phyloP scores from a whole-genome alignment of 2,113 vertebrate genomes.

The Clupea harengus region DNA sequence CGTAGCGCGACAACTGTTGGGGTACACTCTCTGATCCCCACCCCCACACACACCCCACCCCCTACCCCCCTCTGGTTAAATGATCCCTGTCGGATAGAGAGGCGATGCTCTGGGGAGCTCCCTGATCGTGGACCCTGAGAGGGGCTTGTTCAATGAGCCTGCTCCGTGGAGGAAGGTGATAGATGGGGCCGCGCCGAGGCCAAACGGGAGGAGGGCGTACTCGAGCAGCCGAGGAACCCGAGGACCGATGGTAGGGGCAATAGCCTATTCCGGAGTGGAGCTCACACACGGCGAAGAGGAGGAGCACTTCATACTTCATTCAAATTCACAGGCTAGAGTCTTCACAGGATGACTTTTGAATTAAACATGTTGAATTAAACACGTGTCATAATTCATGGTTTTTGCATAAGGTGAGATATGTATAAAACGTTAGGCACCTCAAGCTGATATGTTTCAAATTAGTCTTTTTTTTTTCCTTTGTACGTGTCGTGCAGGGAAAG shows the following conservation, averaged over 20 bases:
- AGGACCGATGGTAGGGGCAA: neutral
- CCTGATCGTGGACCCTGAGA: neutral
- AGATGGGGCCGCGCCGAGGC: neutral
- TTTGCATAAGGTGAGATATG: neutral
- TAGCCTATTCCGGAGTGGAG: neutral
- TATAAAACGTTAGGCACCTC: neutral
- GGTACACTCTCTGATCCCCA: neutral
- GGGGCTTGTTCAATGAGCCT: conserved; percentile 2
- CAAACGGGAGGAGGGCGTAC: neutral
- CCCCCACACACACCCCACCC: neutral
- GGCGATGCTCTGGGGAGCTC: neutral
- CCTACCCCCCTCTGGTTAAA: neutral
- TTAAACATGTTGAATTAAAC: neutral
- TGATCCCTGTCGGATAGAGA: conserved; percentile 13
- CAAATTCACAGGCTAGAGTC: neutral
- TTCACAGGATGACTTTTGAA: neutral
- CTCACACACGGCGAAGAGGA: neutral
- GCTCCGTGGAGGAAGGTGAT: neutral
- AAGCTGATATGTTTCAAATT: neutral
- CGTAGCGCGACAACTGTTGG: neutral
- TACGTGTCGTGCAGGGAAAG: neutral
- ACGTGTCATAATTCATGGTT: neutral
- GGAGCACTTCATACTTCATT: neutral
- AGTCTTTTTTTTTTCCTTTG: neutral
- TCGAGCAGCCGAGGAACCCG: neutral